These are phyloP conservation scores for Allobates femoralis DNA, from an alignment of 2,797 vertebrate genomes.

Conservation along the genomic window DNA sequence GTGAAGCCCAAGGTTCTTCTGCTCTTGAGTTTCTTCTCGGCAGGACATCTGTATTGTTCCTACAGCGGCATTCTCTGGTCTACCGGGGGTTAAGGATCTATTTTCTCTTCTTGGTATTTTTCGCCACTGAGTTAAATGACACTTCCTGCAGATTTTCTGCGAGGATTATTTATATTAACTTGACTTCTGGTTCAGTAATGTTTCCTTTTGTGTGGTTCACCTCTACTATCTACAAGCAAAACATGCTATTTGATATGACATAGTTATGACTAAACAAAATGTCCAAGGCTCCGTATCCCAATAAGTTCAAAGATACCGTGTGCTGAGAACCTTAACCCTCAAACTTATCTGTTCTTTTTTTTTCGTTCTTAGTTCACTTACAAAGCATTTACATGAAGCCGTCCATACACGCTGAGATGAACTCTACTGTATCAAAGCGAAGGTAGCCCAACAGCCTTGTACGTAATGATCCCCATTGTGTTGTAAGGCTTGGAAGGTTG, in stretches of 20 bases:
- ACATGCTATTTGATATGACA: conserved; percentile 73
- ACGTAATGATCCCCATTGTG: too few relatives aligned
- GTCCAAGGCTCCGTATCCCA: conserved; percentile 62
- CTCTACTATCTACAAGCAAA: conserved; percentile 74
- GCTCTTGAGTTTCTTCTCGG: background rate
- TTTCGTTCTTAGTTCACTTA: background rate
- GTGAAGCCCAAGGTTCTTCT: background rate
- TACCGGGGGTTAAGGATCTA: conserved; percentile 23
- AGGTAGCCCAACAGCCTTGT: too few relatives aligned
- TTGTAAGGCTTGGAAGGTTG: too few relatives aligned
- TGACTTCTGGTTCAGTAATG: conserved; percentile 53
- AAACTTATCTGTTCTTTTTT: background rate
- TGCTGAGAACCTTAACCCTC: conserved; percentile 39
- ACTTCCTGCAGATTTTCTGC: conserved; percentile 47
- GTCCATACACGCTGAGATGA: background rate
- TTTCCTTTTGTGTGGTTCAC: conserved; percentile 70
- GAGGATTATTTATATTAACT: conserved; percentile 59
- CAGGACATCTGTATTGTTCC: background rate
- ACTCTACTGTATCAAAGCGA: background rate
- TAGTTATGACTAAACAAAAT: conserved; percentile 78
- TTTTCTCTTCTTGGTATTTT: conserved; percentile 4
- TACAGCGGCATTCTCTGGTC: background rate
- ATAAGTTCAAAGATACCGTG: conserved; percentile 24
- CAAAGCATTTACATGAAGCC: background rate
- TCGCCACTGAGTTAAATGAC: conserved; percentile 38